Evolutionary conservation across 1,140 invertebrate genomes (phyloP).

Genomic region (Bilobella aurantiaca): DNA sequence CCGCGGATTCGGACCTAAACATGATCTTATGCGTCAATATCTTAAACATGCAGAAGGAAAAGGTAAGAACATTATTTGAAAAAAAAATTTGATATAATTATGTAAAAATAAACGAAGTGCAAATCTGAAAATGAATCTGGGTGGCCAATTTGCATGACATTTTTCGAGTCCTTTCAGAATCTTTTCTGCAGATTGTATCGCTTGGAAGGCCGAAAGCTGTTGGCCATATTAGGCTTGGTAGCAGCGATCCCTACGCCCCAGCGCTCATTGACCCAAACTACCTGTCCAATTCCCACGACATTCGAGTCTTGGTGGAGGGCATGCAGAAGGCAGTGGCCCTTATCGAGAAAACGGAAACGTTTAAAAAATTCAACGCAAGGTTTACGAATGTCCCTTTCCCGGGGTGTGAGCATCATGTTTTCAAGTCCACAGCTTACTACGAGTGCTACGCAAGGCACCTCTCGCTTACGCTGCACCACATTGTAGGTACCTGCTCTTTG

Average conservation of each 20-base stretch:
- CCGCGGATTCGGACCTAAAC: neutral
- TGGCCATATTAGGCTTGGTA: slow-evolving; percentile 6
- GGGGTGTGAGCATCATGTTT: slow-evolving; percentile 37
- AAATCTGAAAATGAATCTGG: no score
- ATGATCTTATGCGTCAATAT: neutral
- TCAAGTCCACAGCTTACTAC: slow-evolving; percentile 71
- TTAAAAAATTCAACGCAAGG: slow-evolving; percentile 12
- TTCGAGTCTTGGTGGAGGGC: slow-evolving; percentile 13
- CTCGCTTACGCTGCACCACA: slow-evolving; percentile 78
- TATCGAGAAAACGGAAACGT: slow-evolving; percentile 19
- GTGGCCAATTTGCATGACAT: no score
- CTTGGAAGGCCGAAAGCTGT: slow-evolving; percentile 14
- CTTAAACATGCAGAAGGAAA: neutral
- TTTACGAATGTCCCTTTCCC: slow-evolving; percentile 19
- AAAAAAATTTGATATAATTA: no score
- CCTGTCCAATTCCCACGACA: slow-evolving; percentile 18
- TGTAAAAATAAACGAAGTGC: no score
- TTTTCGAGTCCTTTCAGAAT: neutral
- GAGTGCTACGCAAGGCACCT: slow-evolving; percentile 65
- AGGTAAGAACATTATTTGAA: no score
- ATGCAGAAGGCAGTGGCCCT: slow-evolving; percentile 19
- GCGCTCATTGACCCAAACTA: slow-evolving; percentile 23
- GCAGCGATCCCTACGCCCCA: slow-evolving; percentile 1
- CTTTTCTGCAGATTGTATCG: slow-evolving; percentile 15
- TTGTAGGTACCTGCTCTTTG: slow-evolving; percentile 85